phyloP scores from a whole-genome alignment of 1,140 invertebrate species.

The Monochamus saltuarius region DNA sequence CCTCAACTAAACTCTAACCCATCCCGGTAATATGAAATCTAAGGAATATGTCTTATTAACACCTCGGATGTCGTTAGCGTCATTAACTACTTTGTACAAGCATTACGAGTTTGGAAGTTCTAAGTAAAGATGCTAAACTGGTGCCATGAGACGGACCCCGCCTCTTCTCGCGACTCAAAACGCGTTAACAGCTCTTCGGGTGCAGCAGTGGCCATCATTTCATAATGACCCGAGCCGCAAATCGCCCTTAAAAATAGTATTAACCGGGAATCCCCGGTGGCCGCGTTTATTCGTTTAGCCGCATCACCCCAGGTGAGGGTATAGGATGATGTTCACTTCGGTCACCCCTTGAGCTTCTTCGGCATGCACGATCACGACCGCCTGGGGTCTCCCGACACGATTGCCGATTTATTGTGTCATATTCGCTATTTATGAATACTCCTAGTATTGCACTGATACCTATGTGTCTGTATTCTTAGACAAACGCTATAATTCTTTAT shows the following conservation, averaged over 20 bases:
- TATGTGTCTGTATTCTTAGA: too few species aligned
- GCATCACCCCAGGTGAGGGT: neutral
- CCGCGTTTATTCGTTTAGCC: conserved; percentile 1
- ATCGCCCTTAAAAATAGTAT: too few species aligned
- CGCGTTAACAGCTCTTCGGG: too few species aligned
- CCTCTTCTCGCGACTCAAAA: too few species aligned
- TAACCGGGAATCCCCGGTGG: neutral
- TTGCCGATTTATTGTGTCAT: conserved; percentile 32
- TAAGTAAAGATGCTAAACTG: conserved; percentile 12
- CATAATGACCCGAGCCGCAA: too few species aligned
- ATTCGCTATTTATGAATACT: conserved; percentile 35
- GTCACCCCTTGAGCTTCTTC: conserved; percentile 12
- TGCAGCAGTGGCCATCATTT: too few species aligned
- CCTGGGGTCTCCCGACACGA: conserved; percentile 26
- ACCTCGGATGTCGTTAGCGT: conserved; percentile 15
- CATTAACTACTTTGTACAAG: conserved; percentile 17
- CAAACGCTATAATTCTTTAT: too few species aligned
- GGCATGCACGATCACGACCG: conserved; percentile 25
- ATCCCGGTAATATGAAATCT: conserved; percentile 15
- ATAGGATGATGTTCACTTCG: neutral
- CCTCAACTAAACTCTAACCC: conserved; percentile 21
- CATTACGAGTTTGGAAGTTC: conserved; percentile 21
- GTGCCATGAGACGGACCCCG: conserved; percentile 7
- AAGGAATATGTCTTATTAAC: conserved; percentile 19
- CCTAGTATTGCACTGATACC: conserved; percentile 12